phyloP scores from a whole-genome alignment of 1,140 invertebrate species.

The Acromyrmex heyeri region DNA sequence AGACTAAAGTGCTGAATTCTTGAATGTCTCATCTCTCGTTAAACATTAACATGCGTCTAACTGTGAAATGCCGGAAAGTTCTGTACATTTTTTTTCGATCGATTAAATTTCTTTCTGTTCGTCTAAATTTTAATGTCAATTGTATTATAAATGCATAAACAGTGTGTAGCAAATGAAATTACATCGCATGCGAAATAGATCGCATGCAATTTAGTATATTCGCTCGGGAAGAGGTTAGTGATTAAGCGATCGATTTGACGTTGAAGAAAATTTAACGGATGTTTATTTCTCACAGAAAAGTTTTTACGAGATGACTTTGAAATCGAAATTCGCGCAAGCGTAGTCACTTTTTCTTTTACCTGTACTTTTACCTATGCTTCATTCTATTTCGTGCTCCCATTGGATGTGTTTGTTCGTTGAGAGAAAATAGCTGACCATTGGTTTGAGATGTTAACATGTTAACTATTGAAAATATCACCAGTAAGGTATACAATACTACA shows the following conservation, averaged over 20 bases:
- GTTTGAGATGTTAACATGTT: not conserved
- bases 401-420: not conserved
- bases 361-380: not conserved
- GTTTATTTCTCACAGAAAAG: not conserved
- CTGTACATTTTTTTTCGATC: not conserved
- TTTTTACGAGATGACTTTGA: not conserved
- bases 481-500: too few species aligned
- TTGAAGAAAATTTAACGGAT: not conserved
- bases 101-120: too few species aligned
- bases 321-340: not conserved
- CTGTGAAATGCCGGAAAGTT: not conserved
- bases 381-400: not conserved
- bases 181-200: not conserved
- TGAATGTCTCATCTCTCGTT: not conserved
- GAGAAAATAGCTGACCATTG: not conserved
- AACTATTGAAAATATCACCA: not conserved
- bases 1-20: not conserved
- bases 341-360: not conserved
- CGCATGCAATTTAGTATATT: not conserved
- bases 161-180: not conserved
- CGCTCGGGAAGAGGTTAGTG: not conserved
- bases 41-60: not conserved
- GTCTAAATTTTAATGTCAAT: not conserved
- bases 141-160: not conserved
- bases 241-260: slow-evolving; percentile 11